phyloP scores from a whole-genome alignment of 1,140 invertebrate genomes.

The Saccostrea glomerata region DNA sequence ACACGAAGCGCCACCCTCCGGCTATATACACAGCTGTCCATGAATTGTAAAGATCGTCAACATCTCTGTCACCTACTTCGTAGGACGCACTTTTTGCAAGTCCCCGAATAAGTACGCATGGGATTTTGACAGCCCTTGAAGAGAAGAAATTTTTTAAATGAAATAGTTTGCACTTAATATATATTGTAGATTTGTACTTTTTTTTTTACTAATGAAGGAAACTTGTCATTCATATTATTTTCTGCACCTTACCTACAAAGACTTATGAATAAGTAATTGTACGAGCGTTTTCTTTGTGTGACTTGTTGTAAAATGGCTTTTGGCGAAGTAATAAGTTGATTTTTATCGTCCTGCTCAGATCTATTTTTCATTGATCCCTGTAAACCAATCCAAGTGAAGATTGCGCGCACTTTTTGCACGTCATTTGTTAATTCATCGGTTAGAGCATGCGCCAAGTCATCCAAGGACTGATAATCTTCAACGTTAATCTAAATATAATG shows the following conservation, averaged over 20 bases:
- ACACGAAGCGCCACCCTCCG: slow-evolving; percentile 67
- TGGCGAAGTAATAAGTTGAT: slow-evolving; percentile 44
- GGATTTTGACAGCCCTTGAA: slow-evolving; percentile 93
- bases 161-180: no score
- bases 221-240: no score
- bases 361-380: slow-evolving; percentile 27
- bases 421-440: slow-evolving; percentile 46
- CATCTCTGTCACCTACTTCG: slow-evolving; percentile 95
- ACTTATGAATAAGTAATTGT: slow-evolving; percentile 54
- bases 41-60: slow-evolving; percentile 84
- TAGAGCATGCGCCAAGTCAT: slow-evolving; percentile 40
- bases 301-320: slow-evolving; percentile 51
- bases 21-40: slow-evolving; percentile 70
- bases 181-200: no score
- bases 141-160: slow-evolving; percentile 32
- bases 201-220: no score
- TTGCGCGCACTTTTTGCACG: slow-evolving; percentile 53
- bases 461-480: slow-evolving; percentile 5
- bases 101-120: slow-evolving; percentile 98
- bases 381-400: slow-evolving; percentile 58
- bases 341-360: slow-evolving; percentile 25
- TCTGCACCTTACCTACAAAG: slow-evolving; percentile 54
- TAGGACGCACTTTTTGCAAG: slow-evolving; percentile 98
- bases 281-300: slow-evolving; percentile 45
- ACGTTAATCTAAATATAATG: background rate